phyloP scores from a whole-genome alignment of 2,113 vertebrate genomes.

The Ictidomys tridecemlineatus region DNA sequence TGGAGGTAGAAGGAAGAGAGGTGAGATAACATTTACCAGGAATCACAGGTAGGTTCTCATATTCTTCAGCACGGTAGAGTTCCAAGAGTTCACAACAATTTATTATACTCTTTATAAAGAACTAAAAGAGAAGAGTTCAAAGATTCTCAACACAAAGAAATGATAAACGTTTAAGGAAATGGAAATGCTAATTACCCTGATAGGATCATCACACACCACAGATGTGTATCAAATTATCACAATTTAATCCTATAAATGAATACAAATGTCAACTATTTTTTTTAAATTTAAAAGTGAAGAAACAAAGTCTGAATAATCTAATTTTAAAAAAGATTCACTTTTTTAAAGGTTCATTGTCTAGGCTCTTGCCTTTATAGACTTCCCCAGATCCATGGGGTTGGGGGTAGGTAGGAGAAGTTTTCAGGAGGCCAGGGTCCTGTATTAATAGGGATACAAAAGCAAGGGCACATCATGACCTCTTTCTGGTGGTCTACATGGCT shows the following conservation, averaged over 20 bases:
- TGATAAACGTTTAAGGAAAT: background rate
- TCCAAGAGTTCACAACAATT: background rate
- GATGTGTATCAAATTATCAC: too few species aligned
- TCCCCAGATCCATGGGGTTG: background rate
- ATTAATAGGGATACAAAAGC: background rate
- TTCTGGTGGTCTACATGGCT: background rate
- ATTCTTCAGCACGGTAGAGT: background rate
- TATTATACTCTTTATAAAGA: background rate
- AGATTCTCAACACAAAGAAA: background rate
- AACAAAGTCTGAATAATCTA: background rate
- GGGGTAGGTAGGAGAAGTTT: too few species aligned
- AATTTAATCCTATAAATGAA: too few species aligned
- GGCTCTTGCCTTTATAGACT: background rate
- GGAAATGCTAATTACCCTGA: background rate
- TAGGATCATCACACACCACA: background rate
- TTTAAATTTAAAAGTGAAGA: background rate
- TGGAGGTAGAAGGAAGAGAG: background rate
- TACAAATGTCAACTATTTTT: too few species aligned
- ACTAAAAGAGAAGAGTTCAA: background rate
- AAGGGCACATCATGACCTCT: background rate
- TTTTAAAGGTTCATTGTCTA: background rate
- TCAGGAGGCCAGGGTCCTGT: background rate
- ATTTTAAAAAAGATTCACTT: background rate
- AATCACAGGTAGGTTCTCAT: background rate
- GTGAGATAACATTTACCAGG: background rate